A percentile compares a stretch with the other conserved stretches of the same genome.
Conservation (phyloP, 2,888 invertebrate species). For the Mycalesis mineus region DNA sequence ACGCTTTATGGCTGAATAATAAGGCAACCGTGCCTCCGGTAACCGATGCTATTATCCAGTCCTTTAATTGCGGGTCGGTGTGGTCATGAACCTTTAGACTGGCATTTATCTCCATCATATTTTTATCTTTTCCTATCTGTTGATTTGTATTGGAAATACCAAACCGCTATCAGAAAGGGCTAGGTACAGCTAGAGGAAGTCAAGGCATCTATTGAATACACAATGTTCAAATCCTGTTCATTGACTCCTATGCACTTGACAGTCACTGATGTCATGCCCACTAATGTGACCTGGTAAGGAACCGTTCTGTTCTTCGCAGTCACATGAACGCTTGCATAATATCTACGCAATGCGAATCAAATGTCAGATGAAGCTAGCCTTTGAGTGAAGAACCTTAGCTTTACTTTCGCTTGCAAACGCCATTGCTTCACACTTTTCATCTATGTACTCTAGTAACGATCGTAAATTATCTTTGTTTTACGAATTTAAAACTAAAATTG, state of each 20-base stretch:
- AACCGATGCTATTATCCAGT: conserved; percentile 23
- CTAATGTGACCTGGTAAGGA: conserved; percentile 71
- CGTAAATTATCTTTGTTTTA: conserved; percentile 28
- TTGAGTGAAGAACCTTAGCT: conserved; percentile 49
- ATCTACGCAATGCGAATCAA: conserved; percentile 55
- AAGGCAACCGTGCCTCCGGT: conserved; percentile 23
- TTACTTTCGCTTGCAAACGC: conserved; percentile 59
- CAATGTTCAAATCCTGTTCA: conserved; percentile 69
- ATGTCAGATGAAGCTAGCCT: conserved; percentile 52
- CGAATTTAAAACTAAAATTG: conserved; percentile 43
- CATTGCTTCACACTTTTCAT: conserved; percentile 43
- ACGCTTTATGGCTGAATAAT: conserved; percentile 38
- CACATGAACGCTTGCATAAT: conserved; percentile 70
- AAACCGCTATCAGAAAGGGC: conserved; percentile 48
- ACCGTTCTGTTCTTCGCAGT: conserved; percentile 68
- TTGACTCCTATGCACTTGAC: conserved; percentile 73
- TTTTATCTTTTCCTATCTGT: conserved; percentile 5
- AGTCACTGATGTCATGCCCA: conserved; percentile 70
- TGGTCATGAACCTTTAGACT: conserved; percentile 11
- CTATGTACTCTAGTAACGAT: conserved; percentile 44
- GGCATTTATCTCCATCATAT: conserved; percentile 14
- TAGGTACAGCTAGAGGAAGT: conserved; percentile 54
- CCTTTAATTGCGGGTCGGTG: conserved; percentile 23
- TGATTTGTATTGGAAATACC: conserved; percentile 41
- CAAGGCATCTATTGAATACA: conserved; percentile 70